These are phyloP conservation scores for Todiramphus chloris DNA, from an alignment of 2,113 vertebrate species.

Conservation along the genomic window DNA sequence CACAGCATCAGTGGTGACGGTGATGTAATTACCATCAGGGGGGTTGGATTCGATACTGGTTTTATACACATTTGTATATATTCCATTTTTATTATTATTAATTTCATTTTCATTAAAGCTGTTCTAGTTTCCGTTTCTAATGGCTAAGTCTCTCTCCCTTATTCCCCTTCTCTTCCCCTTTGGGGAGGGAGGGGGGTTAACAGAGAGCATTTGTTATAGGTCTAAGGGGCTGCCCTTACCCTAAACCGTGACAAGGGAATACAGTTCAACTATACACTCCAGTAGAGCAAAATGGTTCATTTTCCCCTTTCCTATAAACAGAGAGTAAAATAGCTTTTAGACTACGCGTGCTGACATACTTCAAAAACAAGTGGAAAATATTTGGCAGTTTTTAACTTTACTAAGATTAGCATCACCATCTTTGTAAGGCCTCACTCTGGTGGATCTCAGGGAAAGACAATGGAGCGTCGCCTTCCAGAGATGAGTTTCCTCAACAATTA, in stretches of 20 bases:
- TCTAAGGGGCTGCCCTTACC: too few species aligned
- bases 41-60: too few species aligned
- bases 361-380: background rate
- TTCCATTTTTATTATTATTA: too few species aligned
- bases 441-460: background rate
- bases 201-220: too few species aligned
- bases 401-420: background rate
- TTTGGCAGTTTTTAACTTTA: background rate
- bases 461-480: background rate
- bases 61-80: too few species aligned
- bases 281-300: background rate
- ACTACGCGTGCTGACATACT: rapidly evolving
- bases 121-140: too few species aligned
- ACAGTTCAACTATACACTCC: background rate
- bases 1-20: too few species aligned
- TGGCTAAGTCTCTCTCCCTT: too few species aligned
- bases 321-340: background rate
- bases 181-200: too few species aligned
- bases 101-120: too few species aligned
- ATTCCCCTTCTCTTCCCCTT: too few species aligned
- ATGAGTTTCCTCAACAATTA: background rate
- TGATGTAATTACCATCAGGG: too few species aligned
- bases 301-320: background rate
- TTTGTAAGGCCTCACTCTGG: background rate
- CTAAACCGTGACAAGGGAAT: background rate